Evolutionary conservation across 2,888 invertebrate species (phyloP).

Genomic region (Cartodere bifasciata): DNA sequence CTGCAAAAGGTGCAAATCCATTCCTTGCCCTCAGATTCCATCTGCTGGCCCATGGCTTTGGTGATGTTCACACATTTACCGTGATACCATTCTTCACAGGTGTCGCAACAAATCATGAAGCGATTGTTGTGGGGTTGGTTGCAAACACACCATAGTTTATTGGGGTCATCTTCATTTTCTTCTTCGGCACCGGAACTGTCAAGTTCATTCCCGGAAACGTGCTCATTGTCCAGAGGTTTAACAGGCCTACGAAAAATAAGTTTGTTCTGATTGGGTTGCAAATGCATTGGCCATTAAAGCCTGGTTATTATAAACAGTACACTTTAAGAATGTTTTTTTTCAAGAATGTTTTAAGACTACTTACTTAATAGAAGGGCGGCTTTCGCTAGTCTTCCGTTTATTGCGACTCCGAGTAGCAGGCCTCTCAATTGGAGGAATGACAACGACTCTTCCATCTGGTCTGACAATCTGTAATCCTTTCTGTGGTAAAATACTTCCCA

Average conservation of each 20-base stretch:
- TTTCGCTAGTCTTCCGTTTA: conserved; percentile 20
- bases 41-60: conserved; percentile 79
- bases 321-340: too few species aligned
- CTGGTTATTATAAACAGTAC: too few species aligned
- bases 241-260: too few species aligned
- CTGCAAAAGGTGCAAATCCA: conserved; percentile 85
- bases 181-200: conserved; percentile 41
- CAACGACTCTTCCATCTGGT: conserved; percentile 62
- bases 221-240: conserved; percentile 32
- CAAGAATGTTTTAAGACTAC: too few species aligned
- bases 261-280: too few species aligned
- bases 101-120: conserved; percentile 96
- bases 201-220: conserved; percentile 32
- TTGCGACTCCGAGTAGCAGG: conserved; percentile 69
- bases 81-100: conserved; percentile 95
- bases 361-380: conserved; percentile 22
- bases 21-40: conserved; percentile 78
- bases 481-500: conserved; percentile 13
- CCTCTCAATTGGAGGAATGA: conserved; percentile 70
- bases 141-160: conserved; percentile 90
- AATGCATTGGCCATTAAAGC: too few species aligned
- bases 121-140: conserved; percentile 89
- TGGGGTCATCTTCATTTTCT: conserved; percentile 85
- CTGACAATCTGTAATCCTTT: conserved; percentile 54
- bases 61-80: conserved; percentile 94